Evolutionary conservation across 1,140 invertebrate genomes (phyloP).

Genomic region (Lordiphosa mommai): DNA sequence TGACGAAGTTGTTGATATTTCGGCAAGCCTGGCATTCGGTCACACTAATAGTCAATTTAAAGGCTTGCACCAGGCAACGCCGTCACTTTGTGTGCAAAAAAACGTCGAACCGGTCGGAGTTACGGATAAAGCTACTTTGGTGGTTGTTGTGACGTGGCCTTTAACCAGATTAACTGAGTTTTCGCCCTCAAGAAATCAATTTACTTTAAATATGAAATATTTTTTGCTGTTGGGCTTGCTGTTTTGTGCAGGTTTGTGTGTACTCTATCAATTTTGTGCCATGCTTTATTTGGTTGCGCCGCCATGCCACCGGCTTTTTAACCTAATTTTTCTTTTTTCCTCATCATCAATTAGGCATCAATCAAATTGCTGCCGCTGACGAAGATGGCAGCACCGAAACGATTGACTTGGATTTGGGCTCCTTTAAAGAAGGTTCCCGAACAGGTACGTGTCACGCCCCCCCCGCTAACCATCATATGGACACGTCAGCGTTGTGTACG

Average conservation of each 20-base stretch:
- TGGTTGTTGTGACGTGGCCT: conserved; percentile 61
- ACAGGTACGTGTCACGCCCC: conserved; percentile 84
- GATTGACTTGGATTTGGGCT: conserved; percentile 88
- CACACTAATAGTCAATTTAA: too few relatives aligned
- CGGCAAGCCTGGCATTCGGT: too few relatives aligned
- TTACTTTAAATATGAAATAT: conserved; percentile 81
- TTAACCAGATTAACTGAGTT: conserved; percentile 27
- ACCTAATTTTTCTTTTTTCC: conserved; percentile 55
- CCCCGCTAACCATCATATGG: conserved; percentile 7
- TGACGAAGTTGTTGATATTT: too few relatives aligned
- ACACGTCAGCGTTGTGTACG: conserved; percentile 64
- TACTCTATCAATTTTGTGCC: conserved; percentile 7
- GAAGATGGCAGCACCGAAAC: conserved; percentile 81
- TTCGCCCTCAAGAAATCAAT: conserved; percentile 11
- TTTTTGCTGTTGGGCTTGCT: conserved; percentile 80
- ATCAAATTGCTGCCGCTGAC: conserved; percentile 72
- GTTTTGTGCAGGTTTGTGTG: conserved; percentile 81
- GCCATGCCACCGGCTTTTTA: conserved; percentile 38
- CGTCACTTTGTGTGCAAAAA: conserved; percentile 20
- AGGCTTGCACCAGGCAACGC: not conserved
- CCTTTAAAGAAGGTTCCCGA: conserved; percentile 89
- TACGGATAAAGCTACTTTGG: conserved; percentile 2
- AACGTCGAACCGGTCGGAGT: conserved; percentile 5
- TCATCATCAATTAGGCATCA: conserved; percentile 70
- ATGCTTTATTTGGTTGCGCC: conserved; percentile 25